A percentile compares a stretch with the other conserved stretches of the same genome.
phyloP scores from a whole-genome alignment of 2,888 invertebrate species.

The Hypomecis punctinalis region DNA sequence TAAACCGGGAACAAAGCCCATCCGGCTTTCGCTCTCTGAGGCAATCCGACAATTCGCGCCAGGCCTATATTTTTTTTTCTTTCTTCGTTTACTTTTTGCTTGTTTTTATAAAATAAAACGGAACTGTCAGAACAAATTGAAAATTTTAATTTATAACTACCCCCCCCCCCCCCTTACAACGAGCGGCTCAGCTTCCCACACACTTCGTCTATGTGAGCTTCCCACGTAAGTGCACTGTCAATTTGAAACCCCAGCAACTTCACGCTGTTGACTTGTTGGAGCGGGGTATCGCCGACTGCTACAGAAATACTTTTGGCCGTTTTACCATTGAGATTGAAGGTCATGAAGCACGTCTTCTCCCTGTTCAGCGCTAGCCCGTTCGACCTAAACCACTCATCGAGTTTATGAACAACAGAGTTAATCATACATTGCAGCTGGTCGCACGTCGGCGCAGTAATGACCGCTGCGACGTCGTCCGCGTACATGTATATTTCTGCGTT shows the following conservation, averaged over 20 bases:
- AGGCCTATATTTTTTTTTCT: too few species aligned
- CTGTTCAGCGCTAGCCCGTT: slow-evolving; percentile 14
- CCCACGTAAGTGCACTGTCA: slow-evolving; percentile 14
- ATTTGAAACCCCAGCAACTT: slow-evolving; percentile 18
- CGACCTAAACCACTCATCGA: slow-evolving; percentile 15
- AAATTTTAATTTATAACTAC: too few species aligned
- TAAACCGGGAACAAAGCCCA: too few species aligned
- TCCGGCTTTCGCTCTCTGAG: too few species aligned
- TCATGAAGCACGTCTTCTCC: slow-evolving; percentile 2
- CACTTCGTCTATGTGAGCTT: slow-evolving; percentile 13
- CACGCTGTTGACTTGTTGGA: slow-evolving; percentile 5
- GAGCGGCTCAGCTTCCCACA: slow-evolving; percentile 21
- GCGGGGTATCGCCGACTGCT: background rate
- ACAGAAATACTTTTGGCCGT: background rate
- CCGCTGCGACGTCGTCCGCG: background rate
- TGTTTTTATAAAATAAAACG: too few species aligned
- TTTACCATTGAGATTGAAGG: background rate
- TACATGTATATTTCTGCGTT: slow-evolving; percentile 1
- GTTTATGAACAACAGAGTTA: background rate
- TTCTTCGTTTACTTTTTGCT: too few species aligned
- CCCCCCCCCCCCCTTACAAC: too few species aligned
- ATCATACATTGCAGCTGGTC: background rate
- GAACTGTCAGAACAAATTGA: too few species aligned
- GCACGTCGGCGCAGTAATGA: slow-evolving; percentile 4
- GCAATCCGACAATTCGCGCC: too few species aligned